These are phyloP conservation scores for Tolypeutes matacus DNA, from an alignment of 2,797 vertebrate species.

Conservation along the genomic window DNA sequence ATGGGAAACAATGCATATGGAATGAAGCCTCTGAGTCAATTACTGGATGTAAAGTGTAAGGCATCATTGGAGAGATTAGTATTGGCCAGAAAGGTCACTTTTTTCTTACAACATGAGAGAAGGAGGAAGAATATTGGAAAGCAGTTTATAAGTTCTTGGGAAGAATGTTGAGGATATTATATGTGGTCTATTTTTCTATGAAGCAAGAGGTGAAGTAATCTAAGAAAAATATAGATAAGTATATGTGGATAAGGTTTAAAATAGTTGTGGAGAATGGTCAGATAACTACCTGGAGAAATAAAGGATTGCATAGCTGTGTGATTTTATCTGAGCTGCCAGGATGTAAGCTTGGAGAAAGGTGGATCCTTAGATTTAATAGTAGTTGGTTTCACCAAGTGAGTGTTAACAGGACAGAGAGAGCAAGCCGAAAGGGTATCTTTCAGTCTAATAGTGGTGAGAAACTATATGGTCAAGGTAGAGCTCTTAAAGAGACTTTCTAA, in stretches of 20 bases:
- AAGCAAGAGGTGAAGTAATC: background rate
- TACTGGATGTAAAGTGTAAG: background rate
- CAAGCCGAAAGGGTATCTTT: background rate
- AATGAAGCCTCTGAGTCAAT: background rate
- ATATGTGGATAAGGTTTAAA: background rate
- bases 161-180: background rate
- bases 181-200: background rate
- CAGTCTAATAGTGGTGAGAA: background rate
- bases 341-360: background rate
- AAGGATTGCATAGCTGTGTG: background rate
- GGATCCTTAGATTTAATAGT: background rate
- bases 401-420: background rate
- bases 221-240: no score
- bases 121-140: background rate
- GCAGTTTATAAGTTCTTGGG: background rate
- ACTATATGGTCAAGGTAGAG: background rate
- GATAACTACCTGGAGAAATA: background rate
- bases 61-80: background rate
- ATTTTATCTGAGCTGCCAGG: slow-evolving; percentile 1
- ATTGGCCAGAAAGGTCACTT: background rate
- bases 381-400: background rate
- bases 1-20: background rate
- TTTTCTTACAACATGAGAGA: background rate
- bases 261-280: background rate
- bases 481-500: background rate